phyloP scores from a whole-genome alignment of 2,888 invertebrate genomes.

The Netelia melanura region DNA sequence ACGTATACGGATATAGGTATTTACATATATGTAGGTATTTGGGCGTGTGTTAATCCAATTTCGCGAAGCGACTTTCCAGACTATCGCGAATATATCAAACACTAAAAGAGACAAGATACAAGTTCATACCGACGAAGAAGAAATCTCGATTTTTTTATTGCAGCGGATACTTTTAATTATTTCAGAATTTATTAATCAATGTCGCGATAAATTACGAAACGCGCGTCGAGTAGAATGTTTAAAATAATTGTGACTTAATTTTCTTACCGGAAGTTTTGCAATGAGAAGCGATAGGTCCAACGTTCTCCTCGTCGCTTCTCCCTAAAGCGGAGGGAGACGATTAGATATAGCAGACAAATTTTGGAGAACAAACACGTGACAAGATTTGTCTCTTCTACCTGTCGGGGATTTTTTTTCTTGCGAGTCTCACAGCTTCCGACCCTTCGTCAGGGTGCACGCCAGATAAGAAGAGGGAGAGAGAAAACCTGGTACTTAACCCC shows the following conservation, averaged over 20 bases:
- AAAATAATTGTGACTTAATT: neutral
- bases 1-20: neutral
- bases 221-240: no score
- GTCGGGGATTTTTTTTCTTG: slow-evolving; percentile 21
- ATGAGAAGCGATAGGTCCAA: slow-evolving; percentile 18
- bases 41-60: slow-evolving; percentile 52
- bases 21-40: slow-evolving; percentile 4
- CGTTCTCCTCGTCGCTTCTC: slow-evolving; percentile 6
- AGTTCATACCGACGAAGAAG: neutral
- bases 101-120: neutral
- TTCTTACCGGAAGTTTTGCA: neutral
- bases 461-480: slow-evolving; percentile 35
- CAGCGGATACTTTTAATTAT: no score
- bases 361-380: slow-evolving; percentile 44
- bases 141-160: neutral
- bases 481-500: slow-evolving; percentile 19
- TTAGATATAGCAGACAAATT: slow-evolving; percentile 9
- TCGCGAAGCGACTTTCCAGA: slow-evolving; percentile 42
- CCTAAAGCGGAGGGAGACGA: neutral
- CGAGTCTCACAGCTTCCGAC: slow-evolving; percentile 10
- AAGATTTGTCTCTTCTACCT: slow-evolving; percentile 28
- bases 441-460: neutral
- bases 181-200: no score
- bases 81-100: slow-evolving; percentile 52
- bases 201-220: no score